Evolutionary conservation across 2,113 vertebrate species (phyloP), one percentile per base, ranked within the genome.

Genomic region (Aphyosemion australe): DNA sequence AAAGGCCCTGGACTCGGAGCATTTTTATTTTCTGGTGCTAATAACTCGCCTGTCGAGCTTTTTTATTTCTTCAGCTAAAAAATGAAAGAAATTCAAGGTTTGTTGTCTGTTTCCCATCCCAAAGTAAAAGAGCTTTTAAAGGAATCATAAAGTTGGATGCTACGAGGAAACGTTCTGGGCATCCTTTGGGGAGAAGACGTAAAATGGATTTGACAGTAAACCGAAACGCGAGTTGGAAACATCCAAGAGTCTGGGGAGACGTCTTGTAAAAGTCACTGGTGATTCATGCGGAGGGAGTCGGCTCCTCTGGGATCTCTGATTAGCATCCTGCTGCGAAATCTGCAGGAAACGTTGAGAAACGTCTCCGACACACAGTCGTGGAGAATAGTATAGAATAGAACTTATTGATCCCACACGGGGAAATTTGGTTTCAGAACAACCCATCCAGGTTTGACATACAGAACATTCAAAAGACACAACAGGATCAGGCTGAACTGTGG

Each of bases 261-360:
- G 11, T 46, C 70, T 45, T 53, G 49, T 69, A 72, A 72, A 80
- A 83, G 74, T 85, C 74, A 67, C 68, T 21, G 65, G 62, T 68
- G 79, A 76, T 63, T 80, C 71, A 60, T 50, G 69, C 19, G 16
- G 85, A 59, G 69, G 42, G 72, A 72, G 61, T 59, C 67, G 6
- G 16, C 9, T 56, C 62, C 64, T 69, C 5, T 45, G 63, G 67
- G 83, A 76, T 48, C 61, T 76, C 71, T 78, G 76, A 84, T 84
- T 80, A 80, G 57, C 18, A 45, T 61, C 81, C 79, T 63, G 79
- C 69, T 82, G 80, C 56, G 78, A 70, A 70, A 55, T 16, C 74
- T 20, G 66, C 57, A 61, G 78, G 69, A 58, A 62, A 52, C 60
- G 51, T 34, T 72, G 64, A 80, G 64, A 32, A 15, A 56, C 12